Evolutionary conservation across 1,140 invertebrate species (phyloP), one percentile per base, ranked within the genome.

Genomic region (Scaptomyza pallida): DNA sequence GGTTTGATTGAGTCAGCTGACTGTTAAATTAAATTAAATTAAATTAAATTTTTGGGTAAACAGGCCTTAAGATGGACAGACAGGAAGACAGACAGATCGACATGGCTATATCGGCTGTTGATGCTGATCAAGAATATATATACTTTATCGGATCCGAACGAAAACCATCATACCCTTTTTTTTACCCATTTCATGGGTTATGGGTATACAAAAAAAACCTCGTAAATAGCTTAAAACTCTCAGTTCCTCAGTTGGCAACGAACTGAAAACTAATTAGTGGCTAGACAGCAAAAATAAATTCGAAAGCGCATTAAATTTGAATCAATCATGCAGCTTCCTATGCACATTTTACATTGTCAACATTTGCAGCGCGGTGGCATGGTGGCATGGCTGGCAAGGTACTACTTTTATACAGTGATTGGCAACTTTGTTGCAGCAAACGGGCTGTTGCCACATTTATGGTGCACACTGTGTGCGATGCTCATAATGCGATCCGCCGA

Each of bases 221-320:
- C n/a, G 15, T 44, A 17, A 47, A 37, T 12, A 59, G 41, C 37
- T 56, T 60, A 61, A 68, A 64, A 80, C 59, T n/a, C n/a, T n/a
- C 61, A 37, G 41, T 61, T 59, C 2, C 64, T 59, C 67, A 61
- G 80, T 85, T 83, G 82, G 72, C 77, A 85, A 73, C 52, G 19
- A 61, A 68, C 77, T 55, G n/a, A 47, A 64, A 73, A 77, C 80
- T 85, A 85, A 85, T 85, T 86, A 81, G 73, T 70, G 52, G 52
- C 41, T 19, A 48, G 60, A 17, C 40, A 48, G 47, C 26, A 17
- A 61, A 67, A 56, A 68, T 72, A 64, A 77, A 70, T 78, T 62
- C 56, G 40, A 61, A 40, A 75, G 61, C 70, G 62, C 81, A 86
- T 86, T 86, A 86, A 86, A 86, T 78, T 81, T 74, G 47, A 88